Evolutionary conservation across 1,140 invertebrate species (phyloP).

Genomic region (Tetragnatha versicolor): DNA sequence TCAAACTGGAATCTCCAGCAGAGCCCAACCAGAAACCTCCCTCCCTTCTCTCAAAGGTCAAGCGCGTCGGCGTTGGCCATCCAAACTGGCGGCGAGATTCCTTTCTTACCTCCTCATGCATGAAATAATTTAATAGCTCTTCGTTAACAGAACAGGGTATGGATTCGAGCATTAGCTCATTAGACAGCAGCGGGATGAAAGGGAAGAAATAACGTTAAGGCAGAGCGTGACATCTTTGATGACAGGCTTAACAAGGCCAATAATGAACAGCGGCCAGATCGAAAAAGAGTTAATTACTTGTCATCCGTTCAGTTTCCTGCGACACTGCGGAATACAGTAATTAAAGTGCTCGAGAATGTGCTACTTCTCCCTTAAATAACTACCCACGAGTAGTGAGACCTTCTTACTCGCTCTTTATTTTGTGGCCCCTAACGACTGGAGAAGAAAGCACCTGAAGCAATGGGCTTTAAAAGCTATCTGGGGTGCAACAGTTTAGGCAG

Average conservation of each 20-base stretch:
- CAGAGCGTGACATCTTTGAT: slow-evolving; percentile 15
- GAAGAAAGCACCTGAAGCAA: too few relatives aligned
- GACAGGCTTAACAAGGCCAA: slow-evolving; percentile 43
- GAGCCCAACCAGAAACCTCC: neutral
- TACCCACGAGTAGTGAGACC: neutral
- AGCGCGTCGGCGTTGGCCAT: neutral
- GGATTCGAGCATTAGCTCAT: slow-evolving; percentile 15
- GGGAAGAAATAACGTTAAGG: slow-evolving; percentile 6
- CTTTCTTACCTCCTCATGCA: slow-evolving; percentile 23
- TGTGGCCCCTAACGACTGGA: too few relatives aligned
- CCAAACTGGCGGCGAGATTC: neutral
- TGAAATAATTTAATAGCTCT: slow-evolving; percentile 43
- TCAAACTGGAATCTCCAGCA: slow-evolving; percentile 9
- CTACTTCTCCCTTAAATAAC: neutral
- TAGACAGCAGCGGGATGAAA: slow-evolving; percentile 22
- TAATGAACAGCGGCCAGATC: slow-evolving; percentile 23
- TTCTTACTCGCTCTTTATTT: too few relatives aligned
- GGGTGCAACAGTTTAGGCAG: too few relatives aligned
- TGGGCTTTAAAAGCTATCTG: too few relatives aligned
- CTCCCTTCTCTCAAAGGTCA: neutral
- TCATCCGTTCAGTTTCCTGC: slow-evolving; percentile 15
- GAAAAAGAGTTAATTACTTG: slow-evolving; percentile 45
- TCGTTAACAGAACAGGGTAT: slow-evolving; percentile 4
- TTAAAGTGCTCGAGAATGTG: slow-evolving; percentile 22
- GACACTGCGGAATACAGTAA: slow-evolving; percentile 4